Percentiles rank a stretch among this genome's conserved stretches.
phyloP scores from a whole-genome alignment of 2,797 vertebrate genomes.

The Chelidonichthys spinosus region DNA sequence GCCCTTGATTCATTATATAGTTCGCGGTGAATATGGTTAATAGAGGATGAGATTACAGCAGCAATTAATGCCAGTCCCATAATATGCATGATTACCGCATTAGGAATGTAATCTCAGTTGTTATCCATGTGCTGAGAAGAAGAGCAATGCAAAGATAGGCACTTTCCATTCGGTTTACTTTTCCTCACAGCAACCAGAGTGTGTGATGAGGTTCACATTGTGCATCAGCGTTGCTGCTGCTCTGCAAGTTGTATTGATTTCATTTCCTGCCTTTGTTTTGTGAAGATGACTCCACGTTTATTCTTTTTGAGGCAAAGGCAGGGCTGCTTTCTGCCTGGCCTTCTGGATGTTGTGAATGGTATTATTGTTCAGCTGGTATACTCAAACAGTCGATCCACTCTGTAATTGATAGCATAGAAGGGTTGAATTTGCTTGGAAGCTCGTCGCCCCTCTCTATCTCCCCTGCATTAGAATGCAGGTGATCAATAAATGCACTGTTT shows the following conservation, averaged over 20 bases:
- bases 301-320: background rate
- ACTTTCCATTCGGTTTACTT: conserved; percentile 40
- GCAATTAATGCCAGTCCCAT: conserved; percentile 68
- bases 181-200: conserved; percentile 28
- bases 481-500: conserved; percentile 61
- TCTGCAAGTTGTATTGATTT: conserved; percentile 48
- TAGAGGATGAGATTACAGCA: conserved; percentile 62
- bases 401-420: conserved; percentile 23
- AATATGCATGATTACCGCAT: conserved; percentile 64
- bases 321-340: conserved; percentile 9
- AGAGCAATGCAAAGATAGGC: conserved; percentile 18
- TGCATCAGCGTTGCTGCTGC: conserved; percentile 16
- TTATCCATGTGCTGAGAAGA: conserved; percentile 37
- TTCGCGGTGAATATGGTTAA: conserved; percentile 52
- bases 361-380: conserved; percentile 1
- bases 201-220: conserved; percentile 39
- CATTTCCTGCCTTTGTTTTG: conserved; percentile 48
- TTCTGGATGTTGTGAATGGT: conserved; percentile 25
- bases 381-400: conserved; percentile 8
- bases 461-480: conserved; percentile 29
- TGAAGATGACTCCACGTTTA: conserved; percentile 16
- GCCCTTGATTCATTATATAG: conserved; percentile 57
- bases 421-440: conserved; percentile 24
- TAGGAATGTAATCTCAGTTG: conserved; percentile 55
- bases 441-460: conserved; percentile 9